Percentiles rank a stretch among this genome's conserved stretches.
These are phyloP conservation scores for Pseudorasbora parva DNA, from an alignment of 2,113 vertebrate species.

Conservation along the genomic window DNA sequence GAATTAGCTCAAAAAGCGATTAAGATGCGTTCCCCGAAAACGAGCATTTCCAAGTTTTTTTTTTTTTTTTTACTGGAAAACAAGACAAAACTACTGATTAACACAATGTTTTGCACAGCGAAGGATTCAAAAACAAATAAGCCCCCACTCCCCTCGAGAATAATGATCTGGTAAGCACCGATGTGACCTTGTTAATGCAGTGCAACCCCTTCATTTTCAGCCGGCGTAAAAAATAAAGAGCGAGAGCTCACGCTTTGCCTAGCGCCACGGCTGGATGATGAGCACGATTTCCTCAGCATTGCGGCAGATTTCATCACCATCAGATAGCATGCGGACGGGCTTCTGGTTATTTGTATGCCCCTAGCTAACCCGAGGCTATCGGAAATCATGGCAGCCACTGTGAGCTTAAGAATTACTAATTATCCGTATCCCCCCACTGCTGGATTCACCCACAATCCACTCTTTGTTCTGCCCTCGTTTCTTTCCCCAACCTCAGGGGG, in stretches of 20 bases:
- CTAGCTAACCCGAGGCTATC: conserved; percentile 73
- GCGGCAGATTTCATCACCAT: conserved; percentile 82
- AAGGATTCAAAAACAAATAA: conserved; percentile 22
- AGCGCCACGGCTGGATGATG: conserved; percentile 48
- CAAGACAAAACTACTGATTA: conserved; percentile 18
- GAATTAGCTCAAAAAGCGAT: neutral
- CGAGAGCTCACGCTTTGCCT: conserved; percentile 40
- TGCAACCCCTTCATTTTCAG: conserved; percentile 46
- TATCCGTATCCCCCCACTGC: conserved; percentile 55
- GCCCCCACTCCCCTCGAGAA: conserved; percentile 28
- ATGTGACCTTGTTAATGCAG: conserved; percentile 48
- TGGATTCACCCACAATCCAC: conserved; percentile 39
- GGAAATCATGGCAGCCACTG: conserved; percentile 57
- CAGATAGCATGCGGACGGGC: conserved; percentile 76
- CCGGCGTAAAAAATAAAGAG: conserved; percentile 41
- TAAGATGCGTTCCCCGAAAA: neutral
- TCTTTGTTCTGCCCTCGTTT: conserved; percentile 50
- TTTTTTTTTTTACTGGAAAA: neutral
- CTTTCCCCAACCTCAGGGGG: conserved; percentile 45
- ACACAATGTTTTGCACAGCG: conserved; percentile 17
- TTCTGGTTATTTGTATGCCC: conserved; percentile 65
- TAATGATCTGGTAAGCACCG: conserved; percentile 50
- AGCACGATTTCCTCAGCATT: conserved; percentile 68
- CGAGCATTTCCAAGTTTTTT: neutral
- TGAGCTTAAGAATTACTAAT: conserved; percentile 59